Conservation (phyloP, 30 jellyfish, hydroid and myxozoan species). For the Morbakka virulenta region DNA sequence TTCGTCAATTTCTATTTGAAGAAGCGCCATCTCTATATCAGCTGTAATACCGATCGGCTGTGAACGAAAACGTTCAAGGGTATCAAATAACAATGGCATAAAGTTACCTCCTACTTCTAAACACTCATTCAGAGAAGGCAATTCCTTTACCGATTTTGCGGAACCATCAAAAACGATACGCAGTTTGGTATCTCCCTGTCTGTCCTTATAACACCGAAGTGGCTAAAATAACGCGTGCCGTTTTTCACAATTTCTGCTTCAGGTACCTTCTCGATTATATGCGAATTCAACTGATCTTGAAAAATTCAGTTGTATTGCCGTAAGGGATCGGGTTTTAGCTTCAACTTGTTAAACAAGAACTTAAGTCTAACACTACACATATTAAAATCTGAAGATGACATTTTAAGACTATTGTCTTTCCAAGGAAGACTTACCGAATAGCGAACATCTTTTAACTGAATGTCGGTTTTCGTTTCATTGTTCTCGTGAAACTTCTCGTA, state of each 20-base stretch:
- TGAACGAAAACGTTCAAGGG: constrained; percentile 3
- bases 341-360: neutral
- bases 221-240: neutral
- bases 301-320: neutral
- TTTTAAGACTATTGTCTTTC: neutral
- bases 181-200: neutral
- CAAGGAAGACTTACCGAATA: neutral
- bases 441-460: neutral
- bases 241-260: neutral
- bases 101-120: constrained; percentile 7
- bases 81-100: constrained; percentile 19
- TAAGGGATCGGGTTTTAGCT: neutral
- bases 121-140: constrained; percentile 6
- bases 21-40: constrained; percentile 28
- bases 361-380: neutral
- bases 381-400: neutral
- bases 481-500: neutral
- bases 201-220: neutral
- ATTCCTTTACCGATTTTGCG: neutral
- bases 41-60: constrained; percentile 12
- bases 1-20: constrained; percentile 4
- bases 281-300: neutral
- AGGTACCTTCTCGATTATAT: neutral
- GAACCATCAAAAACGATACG: neutral
- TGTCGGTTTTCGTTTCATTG: neutral